These are phyloP conservation scores for Liposcelis brunnea DNA, from an alignment of 2,888 invertebrate species.

Conservation along the genomic window DNA sequence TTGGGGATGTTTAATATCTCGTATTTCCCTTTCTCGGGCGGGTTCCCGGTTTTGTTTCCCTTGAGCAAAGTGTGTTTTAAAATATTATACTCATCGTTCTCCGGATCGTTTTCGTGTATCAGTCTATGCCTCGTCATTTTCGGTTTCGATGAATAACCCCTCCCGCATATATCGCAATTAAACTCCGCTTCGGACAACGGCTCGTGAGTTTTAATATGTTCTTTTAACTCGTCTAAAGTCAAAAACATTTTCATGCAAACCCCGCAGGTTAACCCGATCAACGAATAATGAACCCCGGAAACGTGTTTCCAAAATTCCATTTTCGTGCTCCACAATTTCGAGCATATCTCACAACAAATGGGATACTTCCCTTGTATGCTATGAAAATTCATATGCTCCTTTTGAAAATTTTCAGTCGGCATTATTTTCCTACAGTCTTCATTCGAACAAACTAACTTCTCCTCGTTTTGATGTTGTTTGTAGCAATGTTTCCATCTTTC, in stretches of 20 bases:
- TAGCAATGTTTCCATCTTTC: conserved; percentile 32
- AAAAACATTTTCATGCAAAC: conserved; percentile 31
- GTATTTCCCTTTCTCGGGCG: neutral
- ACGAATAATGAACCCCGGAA: conserved; percentile 32
- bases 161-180: conserved; percentile 31
- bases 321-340: conserved; percentile 31
- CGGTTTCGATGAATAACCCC: conserved; percentile 31
- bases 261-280: conserved; percentile 30
- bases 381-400: conserved; percentile 29
- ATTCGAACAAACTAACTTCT: conserved; percentile 18
- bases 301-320: conserved; percentile 34
- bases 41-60: neutral
- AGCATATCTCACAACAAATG: conserved; percentile 28
- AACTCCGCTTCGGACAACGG: conserved; percentile 29
- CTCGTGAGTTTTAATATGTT: conserved; percentile 29
- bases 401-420: conserved; percentile 26
- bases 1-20: conserved; percentile 7
- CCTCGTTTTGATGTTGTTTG: conserved; percentile 25
- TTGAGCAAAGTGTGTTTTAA: conserved; percentile 15
- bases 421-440: conserved; percentile 24
- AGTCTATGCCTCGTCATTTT: conserved; percentile 32
- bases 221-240: conserved; percentile 23
- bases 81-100: conserved; percentile 14
- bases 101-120: conserved; percentile 26
- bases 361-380: conserved; percentile 25